Evolutionary conservation across 2,113 vertebrate species (phyloP).

Genomic region (Dendrocopos noguchii): DNA sequence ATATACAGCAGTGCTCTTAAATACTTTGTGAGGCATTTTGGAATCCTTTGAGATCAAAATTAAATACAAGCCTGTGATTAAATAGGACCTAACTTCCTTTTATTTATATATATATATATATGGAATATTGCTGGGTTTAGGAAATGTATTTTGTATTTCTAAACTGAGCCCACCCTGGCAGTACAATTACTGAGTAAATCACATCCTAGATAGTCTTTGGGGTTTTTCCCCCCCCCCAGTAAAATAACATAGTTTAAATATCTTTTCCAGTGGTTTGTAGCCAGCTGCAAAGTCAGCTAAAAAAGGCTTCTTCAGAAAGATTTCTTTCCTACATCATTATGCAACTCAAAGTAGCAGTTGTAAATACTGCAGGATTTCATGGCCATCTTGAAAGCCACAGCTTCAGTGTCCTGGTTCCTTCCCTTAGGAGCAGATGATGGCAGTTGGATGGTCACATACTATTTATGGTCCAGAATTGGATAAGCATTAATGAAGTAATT

Average conservation of each 20-base stretch:
- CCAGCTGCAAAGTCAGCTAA: slow-evolving; percentile 62
- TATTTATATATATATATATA: neutral
- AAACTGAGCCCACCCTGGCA: slow-evolving; percentile 36
- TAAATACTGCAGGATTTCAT: slow-evolving; percentile 11
- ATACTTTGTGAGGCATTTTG: neutral
- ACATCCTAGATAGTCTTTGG: slow-evolving; percentile 46
- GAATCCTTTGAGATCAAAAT: slow-evolving; percentile 48
- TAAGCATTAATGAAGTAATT: neutral
- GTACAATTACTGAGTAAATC: slow-evolving; percentile 58
- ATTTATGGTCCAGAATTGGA: neutral
- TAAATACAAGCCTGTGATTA: slow-evolving; percentile 17
- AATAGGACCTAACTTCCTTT: neutral
- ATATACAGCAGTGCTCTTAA: neutral
- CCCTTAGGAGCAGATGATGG: neutral
- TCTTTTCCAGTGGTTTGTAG: slow-evolving; percentile 47
- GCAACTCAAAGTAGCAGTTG: slow-evolving; percentile 2
- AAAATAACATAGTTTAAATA: slow-evolving; percentile 62
- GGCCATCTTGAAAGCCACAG: neutral
- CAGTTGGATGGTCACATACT: neutral
- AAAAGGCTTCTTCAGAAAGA: slow-evolving; percentile 19
- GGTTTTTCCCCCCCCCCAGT: neutral
- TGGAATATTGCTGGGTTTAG: slow-evolving; percentile 26
- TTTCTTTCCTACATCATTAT: slow-evolving; percentile 47
- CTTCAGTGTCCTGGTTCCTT: neutral
- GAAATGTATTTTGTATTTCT: slow-evolving; percentile 47